Evolutionary conservation across 1,140 invertebrate species (phyloP).

Genomic region (Hormaphis cornu): DNA sequence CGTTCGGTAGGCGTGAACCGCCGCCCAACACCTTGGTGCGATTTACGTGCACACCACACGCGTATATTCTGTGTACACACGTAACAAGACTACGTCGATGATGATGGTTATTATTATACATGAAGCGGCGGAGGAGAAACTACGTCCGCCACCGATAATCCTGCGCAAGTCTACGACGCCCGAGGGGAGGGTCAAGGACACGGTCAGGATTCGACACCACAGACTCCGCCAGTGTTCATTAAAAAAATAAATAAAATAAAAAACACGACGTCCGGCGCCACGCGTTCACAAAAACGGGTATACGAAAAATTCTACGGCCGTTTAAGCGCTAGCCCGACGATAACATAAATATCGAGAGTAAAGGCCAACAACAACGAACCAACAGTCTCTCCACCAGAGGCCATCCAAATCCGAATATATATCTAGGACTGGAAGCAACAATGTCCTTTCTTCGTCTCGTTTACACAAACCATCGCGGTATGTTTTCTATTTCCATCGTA

Average conservation of each 20-base stretch:
- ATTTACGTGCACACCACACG: neutral
- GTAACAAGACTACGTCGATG: neutral
- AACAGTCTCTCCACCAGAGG: too few species aligned
- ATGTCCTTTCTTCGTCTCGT: too few species aligned
- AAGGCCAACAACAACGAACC: too few species aligned
- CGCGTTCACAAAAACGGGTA: neutral
- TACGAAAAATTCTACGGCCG: neutral
- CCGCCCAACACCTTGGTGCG: constrained; percentile 10
- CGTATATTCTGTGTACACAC: neutral
- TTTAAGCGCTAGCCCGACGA: too few species aligned
- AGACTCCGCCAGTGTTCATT: constrained; percentile 2
- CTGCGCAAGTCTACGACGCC: neutral
- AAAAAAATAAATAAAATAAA: constrained; percentile 7
- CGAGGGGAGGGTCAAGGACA: constrained; percentile 30
- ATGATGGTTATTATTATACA: constrained; percentile 9
- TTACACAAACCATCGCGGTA: too few species aligned
- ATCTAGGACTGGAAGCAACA: too few species aligned
- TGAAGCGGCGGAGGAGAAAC: neutral
- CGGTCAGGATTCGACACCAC: neutral
- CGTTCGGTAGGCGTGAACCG: constrained; percentile 18
- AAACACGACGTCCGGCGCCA: constrained; percentile 14
- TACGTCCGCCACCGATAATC: neutral
- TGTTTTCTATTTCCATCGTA: too few species aligned
- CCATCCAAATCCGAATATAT: too few species aligned
- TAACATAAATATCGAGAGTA: too few species aligned